Conservation (phyloP, 2,888 invertebrate species). For the Masnerella sp. region DNA sequence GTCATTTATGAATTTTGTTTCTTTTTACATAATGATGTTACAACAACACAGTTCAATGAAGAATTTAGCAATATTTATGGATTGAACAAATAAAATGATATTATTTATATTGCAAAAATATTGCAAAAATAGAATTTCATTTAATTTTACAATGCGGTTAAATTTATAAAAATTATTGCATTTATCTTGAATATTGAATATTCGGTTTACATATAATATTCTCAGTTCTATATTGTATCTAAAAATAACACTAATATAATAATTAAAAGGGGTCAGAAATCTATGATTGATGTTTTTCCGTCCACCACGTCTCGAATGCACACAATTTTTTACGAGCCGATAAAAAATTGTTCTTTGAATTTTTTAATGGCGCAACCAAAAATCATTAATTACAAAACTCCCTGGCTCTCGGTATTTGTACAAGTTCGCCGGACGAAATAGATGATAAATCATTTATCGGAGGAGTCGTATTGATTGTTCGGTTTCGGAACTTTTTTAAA, state of each 20-base stretch:
- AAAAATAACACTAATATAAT: not conserved
- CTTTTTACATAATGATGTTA: too few species aligned
- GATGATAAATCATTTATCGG: constrained; percentile 33
- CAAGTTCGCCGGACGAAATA: constrained; percentile 4
- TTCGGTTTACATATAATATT: not conserved
- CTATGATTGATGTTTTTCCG: constrained; percentile 1
- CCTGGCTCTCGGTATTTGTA: constrained; percentile 14
- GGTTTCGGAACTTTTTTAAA: not conserved
- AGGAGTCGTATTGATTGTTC: constrained; percentile 13
- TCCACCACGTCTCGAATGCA: not conserved
- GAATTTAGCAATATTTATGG: too few species aligned
- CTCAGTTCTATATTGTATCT: not conserved
- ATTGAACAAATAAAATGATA: too few species aligned
- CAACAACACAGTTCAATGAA: too few species aligned
- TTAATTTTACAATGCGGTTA: too few species aligned
- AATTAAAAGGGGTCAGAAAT: not conserved
- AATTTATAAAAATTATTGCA: too few species aligned
- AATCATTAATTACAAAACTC: constrained; percentile 38
- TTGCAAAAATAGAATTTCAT: too few species aligned
- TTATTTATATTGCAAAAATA: too few species aligned
- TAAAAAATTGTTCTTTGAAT: constrained; percentile 34
- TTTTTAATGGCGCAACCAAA: constrained; percentile 16
- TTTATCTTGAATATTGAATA: too few species aligned
- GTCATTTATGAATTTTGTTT: too few species aligned
- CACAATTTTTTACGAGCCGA: constrained; percentile 1